Evolutionary conservation across 2,113 vertebrate species (phyloP), one percentile per base, ranked within the genome.

Genomic region (Salminus brasiliensis): DNA sequence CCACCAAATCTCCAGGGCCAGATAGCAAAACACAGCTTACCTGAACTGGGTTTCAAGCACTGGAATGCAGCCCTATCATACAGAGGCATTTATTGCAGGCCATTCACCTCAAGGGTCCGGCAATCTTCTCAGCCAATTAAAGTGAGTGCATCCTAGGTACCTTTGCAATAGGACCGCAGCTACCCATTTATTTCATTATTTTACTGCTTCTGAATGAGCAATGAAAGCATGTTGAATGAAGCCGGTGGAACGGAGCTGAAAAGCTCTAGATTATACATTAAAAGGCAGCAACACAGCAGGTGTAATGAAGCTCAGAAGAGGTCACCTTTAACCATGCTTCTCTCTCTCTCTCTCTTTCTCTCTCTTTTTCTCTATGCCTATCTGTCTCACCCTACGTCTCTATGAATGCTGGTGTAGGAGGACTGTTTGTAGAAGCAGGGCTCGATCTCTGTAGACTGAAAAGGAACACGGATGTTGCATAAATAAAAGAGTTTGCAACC

Each of bases 381-480:
- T 25, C 25, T 67, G 30, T 67, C 83, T 88, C 73, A 76, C 69
- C 87, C 63, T 85, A 21, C 30, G 16, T 49, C 32, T 36, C 57
- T 53, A 55, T 80, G 78, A 68, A 88, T 87, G 77, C 87, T 85
- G 12, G 16, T 15, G 59, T 13, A 49, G 47, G 11, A 49, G 47
- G 47, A 83, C 83, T 87, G 83, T 79, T 63, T 78, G 79, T 75
- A 76, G 82, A 79, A 84, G 69, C 65, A 45, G 74, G 83, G 30
- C 68, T 82, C 83, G 85, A 89, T 88, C 89, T 90, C 82, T 68
- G 47, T 82, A 91, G 83, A 90, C 71, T 62, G 32, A 84, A 65
- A n/a, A 87, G 84, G 85, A 83, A 78, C 88, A 89, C 74, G 76
- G 80, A 87, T 85, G 83, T 83, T 89, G 91, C 90, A 92, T 93